Conservation (phyloP, 2,888 invertebrate species). For the Ctenicera cuprea region DNA sequence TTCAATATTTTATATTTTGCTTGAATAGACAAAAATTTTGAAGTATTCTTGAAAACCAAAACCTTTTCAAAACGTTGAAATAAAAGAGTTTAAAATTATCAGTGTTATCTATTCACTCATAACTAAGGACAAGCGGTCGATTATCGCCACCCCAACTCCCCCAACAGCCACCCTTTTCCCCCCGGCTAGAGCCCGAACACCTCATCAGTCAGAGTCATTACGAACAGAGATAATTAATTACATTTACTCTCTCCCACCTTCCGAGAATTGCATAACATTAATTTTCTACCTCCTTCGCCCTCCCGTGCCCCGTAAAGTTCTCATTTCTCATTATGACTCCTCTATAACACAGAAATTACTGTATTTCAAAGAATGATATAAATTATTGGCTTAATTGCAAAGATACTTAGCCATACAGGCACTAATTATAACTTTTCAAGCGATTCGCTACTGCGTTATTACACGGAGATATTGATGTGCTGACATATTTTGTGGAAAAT, state of each 20-base stretch:
- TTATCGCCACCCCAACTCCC: constrained; percentile 66
- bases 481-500: constrained; percentile 54
- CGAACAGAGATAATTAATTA: constrained; percentile 79
- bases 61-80: not conserved
- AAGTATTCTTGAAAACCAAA: no score
- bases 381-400: constrained; percentile 69
- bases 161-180: constrained; percentile 51
- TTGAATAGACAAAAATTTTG: no score
- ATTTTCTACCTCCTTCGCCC: constrained; percentile 65
- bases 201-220: constrained; percentile 81
- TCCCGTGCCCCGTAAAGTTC: constrained; percentile 65
- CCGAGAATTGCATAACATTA: constrained; percentile 75
- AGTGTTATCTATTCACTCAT: constrained; percentile 43
- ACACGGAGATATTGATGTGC: constrained; percentile 52
- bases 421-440: constrained; percentile 67
- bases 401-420: constrained; percentile 66
- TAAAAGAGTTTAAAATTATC: constrained; percentile 21
- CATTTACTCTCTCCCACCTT: constrained; percentile 77
- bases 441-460: constrained; percentile 61
- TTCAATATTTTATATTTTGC: no score
- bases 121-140: constrained; percentile 63
- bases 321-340: constrained; percentile 72
- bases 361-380: constrained; percentile 68
- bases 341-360: constrained; percentile 66
- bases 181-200: constrained; percentile 70